Percentiles rank a stretch among this genome's conserved stretches.
phyloP scores from a whole-genome alignment of 2,888 invertebrate genomes.

The Heliconius cydno region DNA sequence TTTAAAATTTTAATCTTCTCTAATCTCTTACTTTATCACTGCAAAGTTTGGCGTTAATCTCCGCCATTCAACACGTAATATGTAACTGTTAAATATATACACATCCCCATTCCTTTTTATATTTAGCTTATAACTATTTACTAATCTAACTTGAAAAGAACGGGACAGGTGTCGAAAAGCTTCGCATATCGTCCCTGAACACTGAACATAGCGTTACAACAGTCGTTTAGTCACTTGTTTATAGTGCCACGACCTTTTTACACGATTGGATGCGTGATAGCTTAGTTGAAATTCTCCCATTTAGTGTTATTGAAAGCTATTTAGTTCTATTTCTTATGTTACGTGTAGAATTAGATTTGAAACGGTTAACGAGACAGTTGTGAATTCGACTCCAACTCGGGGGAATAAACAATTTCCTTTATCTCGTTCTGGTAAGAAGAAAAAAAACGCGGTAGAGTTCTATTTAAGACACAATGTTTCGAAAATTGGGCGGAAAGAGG shows the following conservation, averaged over 20 bases:
- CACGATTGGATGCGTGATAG: constrained; percentile 47
- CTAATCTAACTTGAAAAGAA: constrained; percentile 36
- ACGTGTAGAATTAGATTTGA: not conserved
- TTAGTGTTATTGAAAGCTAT: constrained; percentile 33
- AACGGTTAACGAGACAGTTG: not conserved
- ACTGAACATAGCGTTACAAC: constrained; percentile 50
- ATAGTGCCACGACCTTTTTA: constrained; percentile 55
- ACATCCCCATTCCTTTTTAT: not conserved
- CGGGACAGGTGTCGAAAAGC: constrained; percentile 65
- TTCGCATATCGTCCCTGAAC: constrained; percentile 44
- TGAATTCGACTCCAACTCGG: not conserved
- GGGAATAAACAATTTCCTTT: too few relatives aligned
- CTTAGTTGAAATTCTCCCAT: constrained; percentile 40
- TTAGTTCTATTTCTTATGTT: constrained; percentile 27
- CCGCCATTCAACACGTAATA: too few relatives aligned
- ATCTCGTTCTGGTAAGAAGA: too few relatives aligned
- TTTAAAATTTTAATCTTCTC: too few relatives aligned
- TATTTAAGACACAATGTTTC: too few relatives aligned
- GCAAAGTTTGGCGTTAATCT: too few relatives aligned
- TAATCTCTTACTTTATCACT: too few relatives aligned
- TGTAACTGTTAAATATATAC: too few relatives aligned
- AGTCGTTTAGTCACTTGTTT: constrained; percentile 52
- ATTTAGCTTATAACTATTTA: not conserved
- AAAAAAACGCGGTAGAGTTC: too few relatives aligned
- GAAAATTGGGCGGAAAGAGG: too few relatives aligned